Conservation (phyloP, 2,888 invertebrate species). For the Serrognathus titanus region DNA sequence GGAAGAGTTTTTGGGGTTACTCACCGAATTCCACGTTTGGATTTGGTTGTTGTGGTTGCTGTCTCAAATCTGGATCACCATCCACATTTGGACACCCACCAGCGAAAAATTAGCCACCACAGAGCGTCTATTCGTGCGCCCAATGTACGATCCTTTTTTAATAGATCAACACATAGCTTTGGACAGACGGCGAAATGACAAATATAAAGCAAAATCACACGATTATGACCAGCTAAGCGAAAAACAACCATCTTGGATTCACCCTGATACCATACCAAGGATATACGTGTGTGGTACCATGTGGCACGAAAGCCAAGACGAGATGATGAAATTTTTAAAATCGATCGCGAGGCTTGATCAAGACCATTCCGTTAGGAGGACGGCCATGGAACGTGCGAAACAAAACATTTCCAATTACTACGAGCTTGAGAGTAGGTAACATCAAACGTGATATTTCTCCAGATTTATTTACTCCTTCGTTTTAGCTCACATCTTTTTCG, state of each 20-base stretch:
- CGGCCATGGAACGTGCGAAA: conserved; percentile 75
- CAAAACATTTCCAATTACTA: conserved; percentile 79
- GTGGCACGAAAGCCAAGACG: conserved; percentile 91
- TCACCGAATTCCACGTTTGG: conserved; percentile 66
- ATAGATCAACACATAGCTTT: conserved; percentile 82
- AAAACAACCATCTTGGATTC: conserved; percentile 1
- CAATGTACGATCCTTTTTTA: conserved; percentile 78
- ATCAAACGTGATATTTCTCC: not conserved
- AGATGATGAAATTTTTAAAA: conserved; percentile 89
- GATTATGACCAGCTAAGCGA: conserved; percentile 9
- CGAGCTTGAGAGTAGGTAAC: conserved; percentile 72
- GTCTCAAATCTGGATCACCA: conserved; percentile 82
- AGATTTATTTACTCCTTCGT: conserved; percentile 8
- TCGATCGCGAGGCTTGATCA: conserved; percentile 85
- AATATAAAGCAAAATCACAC: conserved; percentile 16
- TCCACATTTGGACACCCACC: conserved; percentile 81
- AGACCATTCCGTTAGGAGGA: conserved; percentile 82
- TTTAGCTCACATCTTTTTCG: conserved; percentile 77
- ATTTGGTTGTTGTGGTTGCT: conserved; percentile 77
- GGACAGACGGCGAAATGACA: conserved; percentile 72
- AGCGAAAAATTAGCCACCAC: conserved; percentile 81
- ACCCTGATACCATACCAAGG: conserved; percentile 43
- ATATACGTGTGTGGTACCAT: conserved; percentile 87
- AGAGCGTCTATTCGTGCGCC: conserved; percentile 78
- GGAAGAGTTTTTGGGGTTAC: conserved; percentile 55